Conservation (phyloP, 2,888 invertebrate genomes). For the Resseliella maxima region DNA sequence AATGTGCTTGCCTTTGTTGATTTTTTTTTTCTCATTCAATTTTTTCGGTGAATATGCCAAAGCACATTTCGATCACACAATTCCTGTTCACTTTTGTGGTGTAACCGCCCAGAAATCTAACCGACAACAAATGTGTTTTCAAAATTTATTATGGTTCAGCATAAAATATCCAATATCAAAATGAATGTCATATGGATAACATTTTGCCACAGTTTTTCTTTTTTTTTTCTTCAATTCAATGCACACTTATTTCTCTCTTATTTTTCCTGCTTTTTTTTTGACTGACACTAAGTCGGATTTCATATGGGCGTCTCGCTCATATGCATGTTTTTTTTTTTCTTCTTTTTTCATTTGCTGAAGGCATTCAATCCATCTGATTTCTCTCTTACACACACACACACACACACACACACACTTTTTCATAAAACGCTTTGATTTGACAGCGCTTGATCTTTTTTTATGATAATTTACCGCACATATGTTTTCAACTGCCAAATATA, state of each 20-base stretch:
- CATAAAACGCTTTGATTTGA: not conserved
- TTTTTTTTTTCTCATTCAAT: conserved; percentile 24
- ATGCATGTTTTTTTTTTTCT: not conserved
- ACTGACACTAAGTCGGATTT: not conserved
- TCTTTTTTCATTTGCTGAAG: not conserved
- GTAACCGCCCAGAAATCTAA: not conserved
- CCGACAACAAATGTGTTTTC: conserved; percentile 31
- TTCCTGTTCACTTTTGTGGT: not conserved
- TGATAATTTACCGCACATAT: conserved; percentile 28
- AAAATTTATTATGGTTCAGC: conserved; percentile 14
- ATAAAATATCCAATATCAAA: conserved; percentile 42
- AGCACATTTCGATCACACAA: no score
- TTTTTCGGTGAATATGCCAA: not conserved
- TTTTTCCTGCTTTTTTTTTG: not conserved
- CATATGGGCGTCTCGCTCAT: not conserved
- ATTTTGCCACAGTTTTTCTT: conserved; percentile 11
- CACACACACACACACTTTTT: not conserved
- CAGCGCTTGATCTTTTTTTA: conserved; percentile 17
- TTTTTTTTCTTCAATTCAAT: no score
- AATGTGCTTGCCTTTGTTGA: conserved; percentile 8
- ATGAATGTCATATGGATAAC: conserved; percentile 2
- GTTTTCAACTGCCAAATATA: not conserved
- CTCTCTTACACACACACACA: no score
- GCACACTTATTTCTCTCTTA: not conserved
- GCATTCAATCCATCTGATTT: not conserved